A percentile compares a stretch with the other conserved stretches of the same genome.
Evolutionary conservation across 2,113 vertebrate genomes (phyloP).

Genomic region (Carassius gibelio): DNA sequence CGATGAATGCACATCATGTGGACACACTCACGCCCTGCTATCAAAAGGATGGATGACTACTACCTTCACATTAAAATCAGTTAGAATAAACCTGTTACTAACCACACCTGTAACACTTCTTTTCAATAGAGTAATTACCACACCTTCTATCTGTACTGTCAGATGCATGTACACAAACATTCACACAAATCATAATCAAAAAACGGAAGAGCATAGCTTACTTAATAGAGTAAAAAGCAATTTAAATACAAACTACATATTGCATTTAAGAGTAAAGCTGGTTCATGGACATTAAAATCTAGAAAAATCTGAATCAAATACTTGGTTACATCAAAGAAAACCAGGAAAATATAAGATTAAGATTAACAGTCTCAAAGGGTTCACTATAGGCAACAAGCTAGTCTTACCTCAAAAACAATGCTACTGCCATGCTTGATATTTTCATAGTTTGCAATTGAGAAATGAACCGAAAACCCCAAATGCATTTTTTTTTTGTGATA

Average conservation of each 20-base stretch:
- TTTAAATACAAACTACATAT: neutral
- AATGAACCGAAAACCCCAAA: neutral
- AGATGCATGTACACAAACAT: slow-evolving; percentile 11
- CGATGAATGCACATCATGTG: slow-evolving; percentile 24
- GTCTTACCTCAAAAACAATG: neutral
- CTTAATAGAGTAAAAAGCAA: neutral
- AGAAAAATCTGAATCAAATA: neutral
- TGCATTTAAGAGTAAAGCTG: neutral
- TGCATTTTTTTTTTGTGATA: neutral
- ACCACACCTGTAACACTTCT: slow-evolving; percentile 22
- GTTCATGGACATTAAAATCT: neutral
- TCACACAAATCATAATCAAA: slow-evolving; percentile 21
- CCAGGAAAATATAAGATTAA: neutral
- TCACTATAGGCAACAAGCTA: neutral
- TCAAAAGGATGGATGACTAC: slow-evolving; percentile 30
- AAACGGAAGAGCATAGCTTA: neutral
- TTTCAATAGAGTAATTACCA: slow-evolving; percentile 25
- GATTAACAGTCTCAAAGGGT: neutral
- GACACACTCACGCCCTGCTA: slow-evolving; percentile 25
- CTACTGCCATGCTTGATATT: neutral
- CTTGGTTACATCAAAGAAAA: neutral
- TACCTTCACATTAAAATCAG: slow-evolving; percentile 11
- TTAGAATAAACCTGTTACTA: slow-evolving; percentile 25
- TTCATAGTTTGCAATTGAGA: neutral
- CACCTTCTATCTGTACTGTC: slow-evolving; percentile 23